Evolutionary conservation across 2,888 invertebrate genomes (phyloP), one percentile per base, ranked within the genome.

Genomic region (Agonopterix heracliana): DNA sequence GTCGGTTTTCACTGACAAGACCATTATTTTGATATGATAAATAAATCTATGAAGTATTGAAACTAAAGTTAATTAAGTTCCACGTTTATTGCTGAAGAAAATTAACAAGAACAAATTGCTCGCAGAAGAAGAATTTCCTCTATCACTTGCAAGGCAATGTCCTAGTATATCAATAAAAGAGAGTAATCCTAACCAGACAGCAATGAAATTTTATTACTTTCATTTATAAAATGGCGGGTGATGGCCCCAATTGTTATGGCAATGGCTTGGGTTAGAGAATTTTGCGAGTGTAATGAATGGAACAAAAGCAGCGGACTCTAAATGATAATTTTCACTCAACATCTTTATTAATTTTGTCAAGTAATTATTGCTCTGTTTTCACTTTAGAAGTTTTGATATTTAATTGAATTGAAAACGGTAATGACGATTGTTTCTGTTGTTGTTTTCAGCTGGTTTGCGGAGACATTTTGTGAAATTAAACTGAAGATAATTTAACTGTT

Each of bases 201-300:
- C 35, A 50, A 48, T 53, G 48, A 50, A 50, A 53, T 53, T 53
- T 53, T 50, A 53, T 48, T 44, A 48, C 46, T 10, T 45, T 49
- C 48, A 48, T 53, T 53, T 48, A 50, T 45, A 41, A 46, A 48
- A 48, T 42, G 44, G 48, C 46, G 38, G 48, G 44, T 48, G 44
- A 50, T 48, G 44, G 38, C 13, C 45, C 41, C 48, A 46, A 51
- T 48, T 46, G 51, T 51, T 46, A 49, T 46, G 10, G 34, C 10
- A 46, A 46, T 10, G 46, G 35, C 10, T 12, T 12, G 41, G 12
- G 41, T 40, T 38, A 42, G 41, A 46, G 26, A 50, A 47, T 46
- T 46, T 46, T 34, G 44, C 38, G 38, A 34, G 34, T 46, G 14
- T 41, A 46, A 34, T 35, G 26, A 34, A 45, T 17, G 10, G 44